phyloP scores from a whole-genome alignment of 2,113 vertebrate genomes.

The Crotalus horridus region DNA sequence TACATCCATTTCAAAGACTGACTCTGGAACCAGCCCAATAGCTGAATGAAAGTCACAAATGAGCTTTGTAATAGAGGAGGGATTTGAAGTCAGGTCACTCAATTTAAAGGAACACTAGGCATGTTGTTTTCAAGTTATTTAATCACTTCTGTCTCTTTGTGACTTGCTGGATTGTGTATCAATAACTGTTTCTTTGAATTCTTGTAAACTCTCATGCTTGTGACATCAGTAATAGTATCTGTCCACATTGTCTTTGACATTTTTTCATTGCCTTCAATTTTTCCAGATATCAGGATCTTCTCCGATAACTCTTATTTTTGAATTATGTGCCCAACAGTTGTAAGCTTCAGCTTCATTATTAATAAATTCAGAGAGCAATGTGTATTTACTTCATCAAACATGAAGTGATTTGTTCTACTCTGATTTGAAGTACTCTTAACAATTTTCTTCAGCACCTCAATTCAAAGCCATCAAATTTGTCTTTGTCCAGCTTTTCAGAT shows the following conservation, averaged over 20 bases:
- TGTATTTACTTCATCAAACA: not conserved
- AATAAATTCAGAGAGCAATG: not conserved
- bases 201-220: not conserved
- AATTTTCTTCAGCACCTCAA: not conserved
- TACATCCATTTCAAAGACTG: not conserved
- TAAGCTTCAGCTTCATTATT: not conserved
- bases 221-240: not conserved
- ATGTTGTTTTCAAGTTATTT: not conserved
- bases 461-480: not conserved
- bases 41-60: not conserved
- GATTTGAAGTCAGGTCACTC: not conserved
- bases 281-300: not conserved
- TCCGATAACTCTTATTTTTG: not conserved
- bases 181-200: not conserved
- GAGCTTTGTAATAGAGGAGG: not conserved
- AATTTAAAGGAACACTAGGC: not conserved
- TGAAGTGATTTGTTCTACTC: not conserved
- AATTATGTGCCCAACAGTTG: not conserved
- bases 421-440: not conserved
- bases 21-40: not conserved
- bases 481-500: not conserved
- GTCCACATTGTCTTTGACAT: not conserved
- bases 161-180: not conserved
- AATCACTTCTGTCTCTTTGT: not conserved
- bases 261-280: not conserved